Base-by-base conservation (phyloP, 2,797 vertebrate species). In the Brachyalestes nurse region DNA sequence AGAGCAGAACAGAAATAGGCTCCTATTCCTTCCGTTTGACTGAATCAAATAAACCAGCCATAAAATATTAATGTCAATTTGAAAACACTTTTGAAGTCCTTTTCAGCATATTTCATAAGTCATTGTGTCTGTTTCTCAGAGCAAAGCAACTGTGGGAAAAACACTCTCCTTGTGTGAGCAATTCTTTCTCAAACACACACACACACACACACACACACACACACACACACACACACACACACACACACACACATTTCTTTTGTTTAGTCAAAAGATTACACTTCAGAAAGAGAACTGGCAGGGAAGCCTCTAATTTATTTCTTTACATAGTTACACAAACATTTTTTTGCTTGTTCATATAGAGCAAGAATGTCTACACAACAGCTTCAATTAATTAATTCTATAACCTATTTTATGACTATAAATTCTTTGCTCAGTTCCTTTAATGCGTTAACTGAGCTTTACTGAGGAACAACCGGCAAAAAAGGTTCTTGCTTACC, bases 401-500 rank as follows among this genome's bases (percentile, higher is more conserved):
- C 19, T 13, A 47, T 10, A 45, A 13, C 38, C 40, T 23, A 19
- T 10, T 21, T 4, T 4, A 13, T 0, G 16, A 7, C 9, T 38
- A 2, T 65, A 76, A 65, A 40, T 42, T n/a, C 23, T 49, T 6
- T 19, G 58, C n/a, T 57, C 40, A 10, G 57, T 55, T n/a, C 14
- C 1, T 42, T 40, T 45, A 74, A 62, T 28, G 23, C 57, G 49
- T 45, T n/a, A 62, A 5, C 17, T 23, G 21, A 57, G 42, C 42
- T 42, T 42, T 38, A 23, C 1, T 53, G 62, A 38, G 25, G n/a
- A 25, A 13, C 34, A 47, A 47, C 13, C 6, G 45, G 49, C 10
- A 70, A 16, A 0, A 28, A 25, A 9, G 42, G 19, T 51, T 13
- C 8, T 6, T 58, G 14, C 84, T 86, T 84, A 99, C 98, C 97